Conservation (phyloP, 2,113 vertebrate species). For the Oncorhynchus kisutch region DNA sequence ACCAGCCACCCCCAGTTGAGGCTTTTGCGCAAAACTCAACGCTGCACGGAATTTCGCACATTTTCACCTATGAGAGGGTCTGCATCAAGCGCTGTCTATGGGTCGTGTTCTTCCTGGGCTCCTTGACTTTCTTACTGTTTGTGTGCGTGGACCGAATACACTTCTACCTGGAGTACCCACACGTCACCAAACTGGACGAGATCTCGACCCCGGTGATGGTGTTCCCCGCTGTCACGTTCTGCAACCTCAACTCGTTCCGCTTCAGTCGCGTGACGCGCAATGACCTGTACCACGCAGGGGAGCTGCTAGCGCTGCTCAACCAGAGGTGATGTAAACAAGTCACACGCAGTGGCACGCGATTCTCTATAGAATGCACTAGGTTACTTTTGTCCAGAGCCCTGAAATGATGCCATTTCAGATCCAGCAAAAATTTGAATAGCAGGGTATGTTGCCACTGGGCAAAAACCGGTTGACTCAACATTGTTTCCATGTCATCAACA, state of each 20-base stretch:
- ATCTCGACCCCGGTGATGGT: constrained; percentile 85
- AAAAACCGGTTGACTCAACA: too few species aligned
- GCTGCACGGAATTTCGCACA: constrained; percentile 94
- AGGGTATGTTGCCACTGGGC: too few species aligned
- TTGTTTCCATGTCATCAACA: too few species aligned
- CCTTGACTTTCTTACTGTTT: constrained; percentile 84
- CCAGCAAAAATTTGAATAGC: too few species aligned
- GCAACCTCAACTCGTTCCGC: constrained; percentile 97
- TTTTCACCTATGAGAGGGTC: constrained; percentile 93
- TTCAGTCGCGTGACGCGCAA: constrained; percentile 95
- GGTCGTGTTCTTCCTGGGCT: constrained; percentile 90
- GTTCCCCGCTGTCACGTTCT: constrained; percentile 94
- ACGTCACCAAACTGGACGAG: constrained; percentile 97
- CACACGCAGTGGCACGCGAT: too few species aligned
- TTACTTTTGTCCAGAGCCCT: too few species aligned
- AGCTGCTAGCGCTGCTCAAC: constrained; percentile 94
- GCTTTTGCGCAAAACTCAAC: constrained; percentile 94
- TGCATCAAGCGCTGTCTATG: constrained; percentile 89
- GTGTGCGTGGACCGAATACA: constrained; percentile 93
- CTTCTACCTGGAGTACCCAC: constrained; percentile 95
- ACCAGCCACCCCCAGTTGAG: constrained; percentile 87
- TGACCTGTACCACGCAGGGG: constrained; percentile 95
- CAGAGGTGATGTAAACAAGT: constrained; percentile 79
- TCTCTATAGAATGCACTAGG: too few species aligned
- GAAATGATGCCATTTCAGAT: too few species aligned